Evolutionary conservation across 2,797 vertebrate genomes (phyloP), one percentile per base, ranked within the genome.

Genomic region (Otolemur crassicaudatus): DNA sequence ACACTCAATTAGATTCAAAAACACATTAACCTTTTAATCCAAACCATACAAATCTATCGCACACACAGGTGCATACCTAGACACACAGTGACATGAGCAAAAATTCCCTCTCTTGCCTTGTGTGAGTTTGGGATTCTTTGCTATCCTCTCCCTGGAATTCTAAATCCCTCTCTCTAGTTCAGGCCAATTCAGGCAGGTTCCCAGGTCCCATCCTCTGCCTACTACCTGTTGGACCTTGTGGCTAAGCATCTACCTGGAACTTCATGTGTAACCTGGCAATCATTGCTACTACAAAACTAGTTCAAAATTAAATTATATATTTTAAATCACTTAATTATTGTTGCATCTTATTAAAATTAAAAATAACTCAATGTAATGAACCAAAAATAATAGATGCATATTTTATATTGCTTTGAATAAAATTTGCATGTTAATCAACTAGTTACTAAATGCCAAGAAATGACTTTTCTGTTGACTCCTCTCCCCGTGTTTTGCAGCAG

Each of bases 301-400:
- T 85, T 96, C 77, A 94, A 53, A 83, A 96, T 93, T 94, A 88
- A 97, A 93, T 96, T 90, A 95, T 91, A 95, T 95, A 86, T 97
- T 97, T 97, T 93, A 96, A 95, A 86, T 95, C 23, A 46, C 63
- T 93, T 97, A 96, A 97, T 97, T 95, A 93, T 95, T 96, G 43
- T 87, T 96, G 56, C 73, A 97, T 96, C 80, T 94, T 96, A 97
- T 97, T 96, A 97, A 97, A 96, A 88, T 97, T 77, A 91, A 96
- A 98, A 97, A 96, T 93, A 97, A 94, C 89, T 93, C 70, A 97
- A 96, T 97, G 77, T 97, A 90, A 97, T 96, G 95, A 96, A 97
- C 34, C 69, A 96, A 97, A 97, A 96, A 96, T 97, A 97, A 97
- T 96, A 90, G 61, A 88, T 90, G 94, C 75, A 97, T 94, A 95